These are phyloP conservation scores for Saccopteryx leptura DNA, from an alignment of 2,113 vertebrate species.

Conservation along the genomic window DNA sequence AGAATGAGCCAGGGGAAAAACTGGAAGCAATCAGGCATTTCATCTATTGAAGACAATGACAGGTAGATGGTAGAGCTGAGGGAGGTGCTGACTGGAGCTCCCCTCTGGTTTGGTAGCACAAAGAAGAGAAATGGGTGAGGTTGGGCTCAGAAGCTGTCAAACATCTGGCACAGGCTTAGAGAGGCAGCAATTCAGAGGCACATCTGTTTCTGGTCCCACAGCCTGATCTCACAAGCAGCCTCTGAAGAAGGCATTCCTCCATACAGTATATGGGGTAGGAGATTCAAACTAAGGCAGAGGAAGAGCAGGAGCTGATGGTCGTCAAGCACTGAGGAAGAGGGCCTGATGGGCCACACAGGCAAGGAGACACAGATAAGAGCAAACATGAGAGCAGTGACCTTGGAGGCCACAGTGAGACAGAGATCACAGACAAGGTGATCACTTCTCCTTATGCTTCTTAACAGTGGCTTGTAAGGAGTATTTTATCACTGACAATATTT, in stretches of 20 bases:
- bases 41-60: neutral
- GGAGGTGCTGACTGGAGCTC: neutral
- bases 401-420: neutral
- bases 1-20: neutral
- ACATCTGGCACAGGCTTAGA: neutral
- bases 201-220: neutral
- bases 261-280: rapidly evolving
- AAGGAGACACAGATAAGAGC: neutral
- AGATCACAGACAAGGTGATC: neutral
- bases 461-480: neutral
- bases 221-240: neutral
- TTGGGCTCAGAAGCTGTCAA: neutral
- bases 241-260: neutral
- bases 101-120: rapidly evolving
- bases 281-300: neutral
- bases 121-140: neutral
- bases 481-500: neutral
- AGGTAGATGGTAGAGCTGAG: rapidly evolving
- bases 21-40: neutral
- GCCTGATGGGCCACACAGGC: neutral
- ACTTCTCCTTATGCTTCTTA: neutral
- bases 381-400: neutral
- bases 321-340: no score
- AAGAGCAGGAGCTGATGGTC: neutral
- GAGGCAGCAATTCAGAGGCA: neutral